These are phyloP conservation scores for Triops longicaudatus DNA, from an alignment of 1,140 invertebrate genomes.

Conservation along the genomic window DNA sequence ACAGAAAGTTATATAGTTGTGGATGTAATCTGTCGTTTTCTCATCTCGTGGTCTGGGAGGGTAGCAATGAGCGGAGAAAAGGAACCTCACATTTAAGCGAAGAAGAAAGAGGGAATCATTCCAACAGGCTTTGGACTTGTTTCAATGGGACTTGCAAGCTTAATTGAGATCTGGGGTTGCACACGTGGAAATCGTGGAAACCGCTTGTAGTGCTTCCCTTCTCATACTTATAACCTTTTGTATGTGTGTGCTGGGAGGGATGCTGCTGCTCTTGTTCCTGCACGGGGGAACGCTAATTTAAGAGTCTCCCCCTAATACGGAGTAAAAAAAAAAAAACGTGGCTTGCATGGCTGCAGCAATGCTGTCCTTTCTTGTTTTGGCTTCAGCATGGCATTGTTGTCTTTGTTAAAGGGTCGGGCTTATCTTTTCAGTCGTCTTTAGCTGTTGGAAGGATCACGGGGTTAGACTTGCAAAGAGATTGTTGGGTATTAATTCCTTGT, in stretches of 20 bases:
- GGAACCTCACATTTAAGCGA: too few species aligned
- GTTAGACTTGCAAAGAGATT: neutral
- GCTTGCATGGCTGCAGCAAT: neutral
- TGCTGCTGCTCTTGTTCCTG: neutral
- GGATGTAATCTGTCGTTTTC: too few species aligned
- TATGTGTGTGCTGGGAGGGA: neutral
- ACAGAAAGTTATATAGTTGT: too few species aligned
- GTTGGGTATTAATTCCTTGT: neutral
- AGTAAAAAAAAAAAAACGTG: neutral
- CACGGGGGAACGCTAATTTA: neutral
- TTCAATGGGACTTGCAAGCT: neutral
- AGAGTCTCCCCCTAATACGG: neutral
- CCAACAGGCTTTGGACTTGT: too few species aligned
- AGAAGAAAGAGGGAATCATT: too few species aligned
- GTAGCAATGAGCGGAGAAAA: too few species aligned
- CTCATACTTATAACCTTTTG: neutral
- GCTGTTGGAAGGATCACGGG: neutral
- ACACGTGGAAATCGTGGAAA: neutral
- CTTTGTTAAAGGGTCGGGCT: neutral
- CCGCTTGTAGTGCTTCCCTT: neutral
- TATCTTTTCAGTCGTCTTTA: neutral
- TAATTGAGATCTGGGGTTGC: neutral
- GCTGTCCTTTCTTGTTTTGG: too few species aligned
- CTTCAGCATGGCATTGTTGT: too few species aligned
- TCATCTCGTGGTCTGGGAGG: too few species aligned